Percentiles rank a stretch among this genome's conserved stretches.
Conservation (phyloP, 1,140 invertebrate genomes). For the Drosophila sechellia region DNA sequence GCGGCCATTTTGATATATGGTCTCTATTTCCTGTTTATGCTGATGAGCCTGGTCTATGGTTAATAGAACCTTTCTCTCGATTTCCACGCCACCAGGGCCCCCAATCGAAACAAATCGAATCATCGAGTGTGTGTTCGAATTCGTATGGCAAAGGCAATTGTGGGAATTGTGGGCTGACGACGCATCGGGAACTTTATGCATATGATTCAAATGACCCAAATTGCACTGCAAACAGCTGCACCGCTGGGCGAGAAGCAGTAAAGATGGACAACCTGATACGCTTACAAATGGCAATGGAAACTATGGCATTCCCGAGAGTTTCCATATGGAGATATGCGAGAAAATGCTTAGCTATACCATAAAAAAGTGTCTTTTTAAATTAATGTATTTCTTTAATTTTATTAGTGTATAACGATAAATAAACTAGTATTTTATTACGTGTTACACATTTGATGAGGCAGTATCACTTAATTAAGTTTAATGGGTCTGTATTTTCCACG, state of each 20-base stretch:
- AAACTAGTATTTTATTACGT: no score
- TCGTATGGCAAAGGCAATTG: conserved; percentile 61
- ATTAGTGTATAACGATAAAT: no score
- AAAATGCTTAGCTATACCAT: background rate
- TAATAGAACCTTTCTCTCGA: conserved; percentile 41
- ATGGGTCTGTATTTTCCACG: no score
- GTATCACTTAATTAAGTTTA: no score
- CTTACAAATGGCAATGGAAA: conserved; percentile 1
- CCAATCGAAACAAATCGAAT: background rate
- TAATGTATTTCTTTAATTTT: no score
- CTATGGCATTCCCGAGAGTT: background rate
- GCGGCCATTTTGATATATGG: conserved; percentile 69
- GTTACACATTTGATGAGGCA: no score
- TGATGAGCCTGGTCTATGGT: conserved; percentile 56
- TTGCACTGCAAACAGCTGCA: conserved; percentile 74
- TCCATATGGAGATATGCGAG: no score
- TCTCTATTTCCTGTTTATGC: conserved; percentile 75
- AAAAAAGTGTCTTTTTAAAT: no score
- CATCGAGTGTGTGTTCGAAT: conserved; percentile 14
- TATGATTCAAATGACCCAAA: conserved; percentile 80
- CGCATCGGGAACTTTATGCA: conserved; percentile 63
- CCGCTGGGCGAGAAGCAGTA: conserved; percentile 35
- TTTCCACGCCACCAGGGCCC: background rate
- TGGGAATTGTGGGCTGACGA: conserved; percentile 39
- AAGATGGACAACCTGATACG: conserved; percentile 32